These are phyloP conservation scores for Gambusia holbrooki DNA, from an alignment of 2,113 vertebrate species.

Conservation along the genomic window DNA sequence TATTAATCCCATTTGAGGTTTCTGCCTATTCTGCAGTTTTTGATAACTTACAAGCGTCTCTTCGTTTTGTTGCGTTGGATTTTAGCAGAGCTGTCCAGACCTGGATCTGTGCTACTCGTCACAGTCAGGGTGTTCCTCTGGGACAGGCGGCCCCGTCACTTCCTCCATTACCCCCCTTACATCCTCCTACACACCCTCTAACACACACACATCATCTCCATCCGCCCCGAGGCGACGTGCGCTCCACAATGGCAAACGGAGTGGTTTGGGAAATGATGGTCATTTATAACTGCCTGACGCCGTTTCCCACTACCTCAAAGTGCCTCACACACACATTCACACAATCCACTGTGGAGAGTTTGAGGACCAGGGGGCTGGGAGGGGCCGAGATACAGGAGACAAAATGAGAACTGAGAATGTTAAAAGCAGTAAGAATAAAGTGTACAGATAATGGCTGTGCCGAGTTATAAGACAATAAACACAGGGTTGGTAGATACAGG, in stretches of 20 bases:
- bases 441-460: constrained; percentile 27
- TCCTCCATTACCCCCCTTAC: constrained; percentile 69
- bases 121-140: constrained; percentile 54
- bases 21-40: background rate
- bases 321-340: constrained; percentile 14
- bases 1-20: too few species aligned
- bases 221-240: constrained; percentile 68
- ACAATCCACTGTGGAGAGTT: constrained; percentile 18
- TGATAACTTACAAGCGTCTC: constrained; percentile 4
- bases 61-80: constrained; percentile 26
- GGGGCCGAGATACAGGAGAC: constrained; percentile 27
- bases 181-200: constrained; percentile 62
- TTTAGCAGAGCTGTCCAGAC: constrained; percentile 31
- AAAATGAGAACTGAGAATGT: constrained; percentile 62
- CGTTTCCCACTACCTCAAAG: constrained; percentile 66
- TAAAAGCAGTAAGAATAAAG: constrained; percentile 84
- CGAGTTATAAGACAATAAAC: background rate
- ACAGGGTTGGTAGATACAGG: background rate
- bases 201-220: constrained; percentile 68
- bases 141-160: constrained; percentile 65
- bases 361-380: constrained; percentile 2
- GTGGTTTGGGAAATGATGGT: constrained; percentile 81
- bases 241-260: constrained; percentile 79
- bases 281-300: constrained; percentile 84
- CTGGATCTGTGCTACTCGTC: constrained; percentile 24